phyloP scores from a whole-genome alignment of 2,888 invertebrate genomes.

The Lasioglossum marginatum region DNA sequence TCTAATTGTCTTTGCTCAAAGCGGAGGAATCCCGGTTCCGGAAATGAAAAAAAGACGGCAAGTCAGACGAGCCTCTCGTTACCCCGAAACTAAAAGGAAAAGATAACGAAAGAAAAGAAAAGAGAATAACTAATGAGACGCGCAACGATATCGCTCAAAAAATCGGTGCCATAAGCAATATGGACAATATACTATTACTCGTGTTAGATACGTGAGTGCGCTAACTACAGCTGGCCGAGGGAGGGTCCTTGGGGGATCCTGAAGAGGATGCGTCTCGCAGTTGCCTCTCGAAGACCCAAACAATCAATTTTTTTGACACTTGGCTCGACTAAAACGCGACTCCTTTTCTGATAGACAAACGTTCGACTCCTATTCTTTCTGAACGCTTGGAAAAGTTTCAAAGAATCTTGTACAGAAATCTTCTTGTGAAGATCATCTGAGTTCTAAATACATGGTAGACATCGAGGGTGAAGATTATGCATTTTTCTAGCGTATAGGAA shows the following conservation, averaged over 20 bases:
- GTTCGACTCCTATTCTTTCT: background rate
- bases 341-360: background rate
- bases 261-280: slow-evolving; percentile 41
- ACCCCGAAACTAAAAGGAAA: slow-evolving; percentile 7
- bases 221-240: slow-evolving; percentile 75
- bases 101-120: background rate
- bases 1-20: slow-evolving; percentile 67
- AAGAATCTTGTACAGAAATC: background rate
- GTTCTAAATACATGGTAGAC: background rate
- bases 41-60: slow-evolving; percentile 12
- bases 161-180: slow-evolving; percentile 80
- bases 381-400: background rate
- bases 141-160: slow-evolving; percentile 76
- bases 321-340: background rate
- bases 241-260: slow-evolving; percentile 58
- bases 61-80: slow-evolving; percentile 48
- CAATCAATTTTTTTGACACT: background rate
- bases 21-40: slow-evolving; percentile 43
- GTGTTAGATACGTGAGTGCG: slow-evolving; percentile 63
- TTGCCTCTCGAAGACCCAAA: slow-evolving; percentile 33
- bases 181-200: slow-evolving; percentile 77
- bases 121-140: slow-evolving; percentile 12
- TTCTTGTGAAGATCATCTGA: background rate
- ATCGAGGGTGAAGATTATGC: too few species aligned
- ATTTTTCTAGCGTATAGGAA: background rate